phyloP scores from a whole-genome alignment of 2,113 vertebrate species.

The Prolemur simus region DNA sequence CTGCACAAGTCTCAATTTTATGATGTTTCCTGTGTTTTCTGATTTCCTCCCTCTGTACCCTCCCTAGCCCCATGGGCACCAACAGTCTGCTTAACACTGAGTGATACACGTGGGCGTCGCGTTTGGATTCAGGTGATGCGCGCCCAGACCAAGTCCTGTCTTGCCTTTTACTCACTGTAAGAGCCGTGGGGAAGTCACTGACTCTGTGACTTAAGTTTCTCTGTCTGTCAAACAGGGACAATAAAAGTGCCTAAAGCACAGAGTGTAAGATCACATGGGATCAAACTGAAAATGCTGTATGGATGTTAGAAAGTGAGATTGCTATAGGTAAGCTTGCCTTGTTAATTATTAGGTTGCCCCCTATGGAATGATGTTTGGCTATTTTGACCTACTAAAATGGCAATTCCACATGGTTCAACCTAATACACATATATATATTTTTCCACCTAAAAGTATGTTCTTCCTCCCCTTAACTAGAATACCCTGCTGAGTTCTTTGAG shows the following conservation, averaged over 20 bases:
- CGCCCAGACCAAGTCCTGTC: not conserved
- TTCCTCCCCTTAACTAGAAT: not conserved
- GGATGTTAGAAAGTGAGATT: not conserved
- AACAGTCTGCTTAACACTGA: not conserved
- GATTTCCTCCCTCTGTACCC: not conserved
- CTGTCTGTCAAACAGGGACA: not conserved
- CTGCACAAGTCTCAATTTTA: not conserved
- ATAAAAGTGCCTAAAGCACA: not conserved
- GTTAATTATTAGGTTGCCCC: not conserved
- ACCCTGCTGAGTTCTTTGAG: not conserved
- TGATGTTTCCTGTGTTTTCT: not conserved
- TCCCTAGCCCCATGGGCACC: not conserved
- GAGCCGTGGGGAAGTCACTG: not conserved
- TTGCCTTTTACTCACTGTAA: not conserved
- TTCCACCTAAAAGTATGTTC: not conserved
- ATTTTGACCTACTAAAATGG: not conserved
- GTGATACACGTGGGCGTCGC: no score
- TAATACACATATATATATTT: not conserved
- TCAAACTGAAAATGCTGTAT: not conserved
- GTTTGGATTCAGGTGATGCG: not conserved
- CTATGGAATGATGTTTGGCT: not conserved
- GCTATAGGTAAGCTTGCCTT: not conserved
- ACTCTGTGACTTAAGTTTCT: not conserved
- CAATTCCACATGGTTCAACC: not conserved
- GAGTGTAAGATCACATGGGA: not conserved